Evolutionary conservation across 1,140 invertebrate species (phyloP), one percentile per base, ranked within the genome.

Genomic region (Melipona quadrifasciata): DNA sequence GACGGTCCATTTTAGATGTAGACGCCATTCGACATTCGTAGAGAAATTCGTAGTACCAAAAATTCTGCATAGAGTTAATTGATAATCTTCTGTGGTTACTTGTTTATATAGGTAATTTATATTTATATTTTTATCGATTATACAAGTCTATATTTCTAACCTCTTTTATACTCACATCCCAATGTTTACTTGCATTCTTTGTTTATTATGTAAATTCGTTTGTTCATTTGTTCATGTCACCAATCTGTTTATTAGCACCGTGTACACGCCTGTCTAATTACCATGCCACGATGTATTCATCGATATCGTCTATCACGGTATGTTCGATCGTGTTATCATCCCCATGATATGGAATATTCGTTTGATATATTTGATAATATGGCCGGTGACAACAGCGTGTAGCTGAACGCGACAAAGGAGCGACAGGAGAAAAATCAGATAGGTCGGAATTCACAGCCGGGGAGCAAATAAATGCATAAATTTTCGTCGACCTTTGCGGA

Each of bases 391-490:
- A 53, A 2, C 39, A 14, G 3, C 0, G 12, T n/a, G n/a, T 4
- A 8, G 27, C n/a, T 5, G 2, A 57, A 27, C 31, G 4, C n/a
- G 10, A 51, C 57, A 12, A 12, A 58, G 57, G 21, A 55, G 10
- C 17, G 53, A 34, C 11, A 21, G 27, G 17, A 34, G 21, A 2
- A 1, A 70, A 17, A 70, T 31, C 34, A 6, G 19, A 71, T 19
- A 24, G 24, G 11, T 51, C 5, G 14, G 61, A 67, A 82, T 76
- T 82, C 80, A 68, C 31, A 12, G 58, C 14, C 17, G 72, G 27
- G 12, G 39, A 24, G 21, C 31, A 79, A 83, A 78, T 79, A 79
- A 77, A 77, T 82, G 64, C 19, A 82, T 67, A 76, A 82, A 82
- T 77, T 70, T 24, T 70, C 81, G 27, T 14, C 8, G 19, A 11